Conservation (phyloP, 2,797 vertebrate genomes). For the Lutjanus argentimaculatus region DNA sequence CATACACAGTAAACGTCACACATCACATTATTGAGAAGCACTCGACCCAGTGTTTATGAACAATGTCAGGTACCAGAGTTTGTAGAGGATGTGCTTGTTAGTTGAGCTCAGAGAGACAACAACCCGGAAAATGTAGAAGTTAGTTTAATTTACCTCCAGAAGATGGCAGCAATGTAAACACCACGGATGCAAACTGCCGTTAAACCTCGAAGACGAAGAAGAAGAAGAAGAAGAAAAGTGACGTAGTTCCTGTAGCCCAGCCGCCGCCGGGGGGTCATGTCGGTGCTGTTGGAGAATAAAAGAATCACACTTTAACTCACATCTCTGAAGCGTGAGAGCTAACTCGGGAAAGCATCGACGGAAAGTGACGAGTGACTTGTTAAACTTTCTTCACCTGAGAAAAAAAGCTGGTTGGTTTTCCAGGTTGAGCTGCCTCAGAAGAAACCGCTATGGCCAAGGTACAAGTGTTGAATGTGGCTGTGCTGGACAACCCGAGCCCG, state of each 20-base stretch:
- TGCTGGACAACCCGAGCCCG: slow-evolving; percentile 90
- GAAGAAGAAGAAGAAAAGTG: slow-evolving; percentile 29
- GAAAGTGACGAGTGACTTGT: background rate
- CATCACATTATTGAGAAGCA: no score
- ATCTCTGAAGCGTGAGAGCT: background rate
- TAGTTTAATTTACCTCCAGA: background rate
- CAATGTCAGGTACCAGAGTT: no score
- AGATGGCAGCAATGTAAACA: background rate
- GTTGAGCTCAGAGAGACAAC: no score
- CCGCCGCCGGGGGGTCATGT: background rate
- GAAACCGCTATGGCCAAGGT: slow-evolving; percentile 87
- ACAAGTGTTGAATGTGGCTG: slow-evolving; percentile 89
- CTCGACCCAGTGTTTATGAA: no score
- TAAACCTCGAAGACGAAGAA: slow-evolving; percentile 11
- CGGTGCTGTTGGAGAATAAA: slow-evolving; percentile 25
- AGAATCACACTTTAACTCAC: slow-evolving; percentile 3
- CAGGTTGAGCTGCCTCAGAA: slow-evolving; percentile 9
- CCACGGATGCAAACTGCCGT: background rate
- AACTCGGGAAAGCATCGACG: background rate
- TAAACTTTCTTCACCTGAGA: background rate
- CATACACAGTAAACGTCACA: no score
- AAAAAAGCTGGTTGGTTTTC: background rate
- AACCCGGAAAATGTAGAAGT: background rate
- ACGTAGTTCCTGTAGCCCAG: slow-evolving; percentile 58
- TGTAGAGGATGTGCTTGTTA: no score